Conservation (phyloP, 2,888 invertebrate genomes). For the Ceraclea dissimilis region DNA sequence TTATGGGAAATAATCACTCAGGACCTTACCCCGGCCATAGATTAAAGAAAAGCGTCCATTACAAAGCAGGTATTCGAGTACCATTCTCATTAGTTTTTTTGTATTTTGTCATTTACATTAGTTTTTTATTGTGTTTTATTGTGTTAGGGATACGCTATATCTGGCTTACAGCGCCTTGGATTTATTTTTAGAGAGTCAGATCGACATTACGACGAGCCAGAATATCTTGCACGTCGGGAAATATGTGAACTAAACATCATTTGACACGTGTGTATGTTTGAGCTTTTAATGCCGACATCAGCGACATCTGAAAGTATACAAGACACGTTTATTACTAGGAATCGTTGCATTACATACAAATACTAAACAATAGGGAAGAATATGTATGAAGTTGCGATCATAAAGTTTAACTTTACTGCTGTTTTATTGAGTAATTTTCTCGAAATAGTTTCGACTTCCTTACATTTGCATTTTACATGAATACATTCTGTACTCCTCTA, state of each 20-base stretch:
- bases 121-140: not conserved
- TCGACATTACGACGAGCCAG: not conserved
- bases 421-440: no score
- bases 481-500: no score
- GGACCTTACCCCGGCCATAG: slow-evolving; percentile 43
- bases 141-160: not conserved
- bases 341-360: no score
- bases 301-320: not conserved
- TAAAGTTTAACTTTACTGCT: no score
- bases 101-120: not conserved
- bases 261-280: not conserved
- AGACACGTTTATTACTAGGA: not conserved
- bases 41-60: slow-evolving; percentile 71
- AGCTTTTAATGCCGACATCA: not conserved
- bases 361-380: no score
- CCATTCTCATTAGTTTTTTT: slow-evolving; percentile 3
- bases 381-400: no score
- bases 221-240: not conserved
- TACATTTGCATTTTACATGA: no score
- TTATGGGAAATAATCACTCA: slow-evolving; percentile 48
- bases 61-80: slow-evolving; percentile 69
- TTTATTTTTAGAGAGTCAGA: slow-evolving; percentile 18
- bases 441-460: no score
- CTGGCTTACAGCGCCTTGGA: slow-evolving; percentile 10
- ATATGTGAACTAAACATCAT: not conserved